Percentiles rank a stretch among this genome's conserved stretches.
Evolutionary conservation across 2,797 vertebrate genomes (phyloP).

Genomic region (Hydrophis major): DNA sequence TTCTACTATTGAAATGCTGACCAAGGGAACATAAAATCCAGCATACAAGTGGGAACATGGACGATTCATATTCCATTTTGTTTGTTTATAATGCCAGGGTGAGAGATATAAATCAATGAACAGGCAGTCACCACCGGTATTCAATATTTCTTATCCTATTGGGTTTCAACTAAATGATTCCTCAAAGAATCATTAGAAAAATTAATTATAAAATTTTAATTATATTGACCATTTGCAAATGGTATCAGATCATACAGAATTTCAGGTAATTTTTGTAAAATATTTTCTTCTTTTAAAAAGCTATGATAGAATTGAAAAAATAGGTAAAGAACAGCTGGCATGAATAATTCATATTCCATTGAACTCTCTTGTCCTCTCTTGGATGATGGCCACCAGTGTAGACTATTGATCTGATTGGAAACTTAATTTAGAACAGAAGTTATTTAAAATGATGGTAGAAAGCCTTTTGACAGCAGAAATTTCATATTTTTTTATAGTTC

Average conservation of each 20-base stretch:
- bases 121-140: neutral
- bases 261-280: neutral
- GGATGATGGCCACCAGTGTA: neutral
- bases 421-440: constrained; percentile 18
- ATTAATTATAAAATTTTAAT: neutral
- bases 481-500: constrained; percentile 63
- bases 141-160: neutral
- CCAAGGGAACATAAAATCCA: neutral
- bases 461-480: constrained; percentile 56
- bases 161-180: neutral
- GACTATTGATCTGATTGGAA: constrained; percentile 21
- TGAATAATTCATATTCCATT: neutral
- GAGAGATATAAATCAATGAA: neutral
- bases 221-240: neutral
- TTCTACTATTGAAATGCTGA: neutral
- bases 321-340: neutral
- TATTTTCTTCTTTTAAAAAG: neutral
- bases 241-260: neutral
- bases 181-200: neutral
- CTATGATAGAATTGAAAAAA: neutral
- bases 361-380: neutral
- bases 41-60: neutral
- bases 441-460: constrained; percentile 2
- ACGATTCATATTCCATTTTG: neutral
- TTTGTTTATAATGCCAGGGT: neutral